Evolutionary conservation across 2,888 invertebrate genomes (phyloP), one percentile per base, ranked within the genome.

Genomic region (Orthosia cruda): DNA sequence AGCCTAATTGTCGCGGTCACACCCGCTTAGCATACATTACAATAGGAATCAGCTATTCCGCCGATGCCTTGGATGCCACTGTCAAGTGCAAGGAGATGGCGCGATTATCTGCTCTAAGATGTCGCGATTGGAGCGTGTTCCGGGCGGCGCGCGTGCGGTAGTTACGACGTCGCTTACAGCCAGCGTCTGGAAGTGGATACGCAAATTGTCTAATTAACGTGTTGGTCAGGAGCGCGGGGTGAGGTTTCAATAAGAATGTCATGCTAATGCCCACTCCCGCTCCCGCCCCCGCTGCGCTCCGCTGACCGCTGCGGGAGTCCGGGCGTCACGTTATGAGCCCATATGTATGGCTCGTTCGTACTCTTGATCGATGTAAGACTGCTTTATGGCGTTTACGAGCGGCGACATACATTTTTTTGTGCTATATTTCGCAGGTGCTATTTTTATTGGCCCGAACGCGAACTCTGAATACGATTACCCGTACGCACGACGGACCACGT

Each of bases 171-270:
- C 52, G 77, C 47, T 23, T 26, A 61, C 49, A 66, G 81, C 84
- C 75, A 86, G 85, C 86, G 87, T 87, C 68, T 89, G 88, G 88
- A 80, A 90, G 84, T 89, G 90, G 90, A 92, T 93, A 94, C 92
- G 95, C 94, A 94, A 96, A 96, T 96, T 94, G 95, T 90, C 92
- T 95, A 92, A 96, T 96, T 95, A 95, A 91, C 91, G 93, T 92
- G 90, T 92, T 89, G 93, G 93, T 91, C 91, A 89, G 79, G 84
- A 59, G 84, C 52, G 86, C 80, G 80, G 87, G 84, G 88, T 84
- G 91, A 86, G 89, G 90, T 89, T 91, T 90, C 90, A 93, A 92
- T 93, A 94, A 92, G 92, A 93, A 92, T 89, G 87, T 86, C 83
- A 94, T 94, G 94, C 90, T 90, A 93, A 94, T 95, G 87, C 75